Evolutionary conservation across 2,888 invertebrate species (phyloP).

Genomic region (Loripinus fragilis): DNA sequence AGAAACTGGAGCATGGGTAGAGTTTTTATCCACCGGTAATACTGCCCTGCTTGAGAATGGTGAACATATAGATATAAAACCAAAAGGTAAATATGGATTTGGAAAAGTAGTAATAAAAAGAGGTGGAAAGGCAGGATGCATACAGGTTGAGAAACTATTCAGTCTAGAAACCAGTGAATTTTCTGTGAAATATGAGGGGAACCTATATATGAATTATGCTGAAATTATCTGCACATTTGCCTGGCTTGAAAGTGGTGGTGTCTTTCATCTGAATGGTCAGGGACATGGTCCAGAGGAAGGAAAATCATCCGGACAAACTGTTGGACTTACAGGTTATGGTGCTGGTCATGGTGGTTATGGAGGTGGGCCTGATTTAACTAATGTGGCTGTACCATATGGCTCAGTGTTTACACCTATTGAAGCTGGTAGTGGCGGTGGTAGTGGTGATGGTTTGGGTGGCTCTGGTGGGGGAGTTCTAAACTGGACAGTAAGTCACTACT

Average conservation of each 20-base stretch:
- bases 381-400: conserved; percentile 65
- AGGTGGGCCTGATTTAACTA: conserved; percentile 59
- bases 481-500: conserved; percentile 69
- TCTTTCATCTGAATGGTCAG: conserved; percentile 71
- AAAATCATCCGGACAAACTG: conserved; percentile 62
- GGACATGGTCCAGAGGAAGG: conserved; percentile 64
- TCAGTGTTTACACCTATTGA: conserved; percentile 64
- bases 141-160: conserved; percentile 20
- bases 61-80: conserved; percentile 54
- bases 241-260: conserved; percentile 75
- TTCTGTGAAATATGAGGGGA: conserved; percentile 69
- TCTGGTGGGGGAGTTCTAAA: conserved; percentile 70
- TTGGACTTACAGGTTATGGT: conserved; percentile 65
- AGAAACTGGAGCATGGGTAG: conserved; percentile 60
- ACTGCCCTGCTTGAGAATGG: conserved; percentile 69
- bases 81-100: conserved; percentile 68
- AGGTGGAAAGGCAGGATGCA: conserved; percentile 65
- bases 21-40: conserved; percentile 69
- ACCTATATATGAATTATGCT: conserved; percentile 73
- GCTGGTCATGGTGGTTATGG: conserved; percentile 75
- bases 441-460: conserved; percentile 69
- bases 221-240: conserved; percentile 67
- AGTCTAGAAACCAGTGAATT: conserved; percentile 65
- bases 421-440: conserved; percentile 73
- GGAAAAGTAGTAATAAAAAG: conserved; percentile 67